Evolutionary conservation across 2,888 invertebrate genomes (phyloP), one percentile per base, ranked within the genome.

Genomic region (Rhaphigaster nebulosa): DNA sequence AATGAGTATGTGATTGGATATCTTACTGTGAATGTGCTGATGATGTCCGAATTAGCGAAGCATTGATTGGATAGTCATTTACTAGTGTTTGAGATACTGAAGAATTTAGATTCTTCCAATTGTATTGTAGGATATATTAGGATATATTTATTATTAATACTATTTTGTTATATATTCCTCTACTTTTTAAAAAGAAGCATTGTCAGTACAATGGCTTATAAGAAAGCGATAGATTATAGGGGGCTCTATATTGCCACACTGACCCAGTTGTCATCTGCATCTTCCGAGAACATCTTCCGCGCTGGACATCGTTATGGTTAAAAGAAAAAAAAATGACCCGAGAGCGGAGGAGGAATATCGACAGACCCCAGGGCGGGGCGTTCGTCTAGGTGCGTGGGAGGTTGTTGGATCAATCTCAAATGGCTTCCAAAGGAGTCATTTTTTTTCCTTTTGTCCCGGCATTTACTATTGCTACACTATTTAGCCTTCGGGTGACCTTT

Each of bases 321-420:
- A 84, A 84, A 13, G 45, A 50, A 84, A 45, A 45, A 84, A 45
- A 38, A 76, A 65, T 29, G 65, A 29, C 13, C 0, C 13, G 26
- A 29, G 18, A 34, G 70, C 70, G 70, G 38, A 34, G 70, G 70
- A 38, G 70, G 70, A 5, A 5, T 76, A 65, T 65, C 29, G 65
- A 65, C 70, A 26, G 34, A 38, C 8, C n/a, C 29, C 65, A n/a
- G 41, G 84, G 45, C 45, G 45, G 84, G 84, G 80, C 80, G 26
- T 56, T 56, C 54, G 38, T 29, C 54, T 45, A 29, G 38, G 60
- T 56, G 88, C 56, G 88, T 88, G 88, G 88, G 88, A 34, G 60
- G 23, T n/a, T n/a, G 5, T 88, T 88, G 88, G 88, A 88, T 88
- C 88, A 88, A 88, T 88, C 88, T 88, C 88, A 88, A 88, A 88